Conservation (phyloP, 2,113 vertebrate species). For the Danio rerio region DNA sequence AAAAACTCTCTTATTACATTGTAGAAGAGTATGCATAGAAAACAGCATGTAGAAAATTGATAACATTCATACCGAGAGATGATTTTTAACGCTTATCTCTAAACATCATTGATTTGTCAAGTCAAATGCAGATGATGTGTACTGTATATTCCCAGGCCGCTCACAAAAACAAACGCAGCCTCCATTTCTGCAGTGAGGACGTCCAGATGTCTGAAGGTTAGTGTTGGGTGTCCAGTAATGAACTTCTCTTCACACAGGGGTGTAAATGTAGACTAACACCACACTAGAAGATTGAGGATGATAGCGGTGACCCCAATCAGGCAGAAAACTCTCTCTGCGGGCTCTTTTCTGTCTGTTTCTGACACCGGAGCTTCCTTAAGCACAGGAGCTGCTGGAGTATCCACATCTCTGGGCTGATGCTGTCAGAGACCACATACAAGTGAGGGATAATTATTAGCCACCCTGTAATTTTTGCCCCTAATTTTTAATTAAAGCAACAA, state of each 20-base stretch:
- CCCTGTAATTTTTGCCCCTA: no score
- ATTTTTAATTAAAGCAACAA: no score
- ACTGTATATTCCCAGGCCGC: background rate
- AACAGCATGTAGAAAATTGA: no score
- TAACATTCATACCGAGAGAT: no score
- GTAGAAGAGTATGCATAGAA: no score
- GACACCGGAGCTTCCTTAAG: background rate
- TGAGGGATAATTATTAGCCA: no score
- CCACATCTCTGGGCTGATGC: background rate
- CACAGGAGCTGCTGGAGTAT: no score
- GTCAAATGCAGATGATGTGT: background rate
- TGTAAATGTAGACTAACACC: conserved; percentile 48
- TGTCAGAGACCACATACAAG: background rate
- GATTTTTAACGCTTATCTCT: no score
- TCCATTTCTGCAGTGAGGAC: background rate
- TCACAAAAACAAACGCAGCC: background rate
- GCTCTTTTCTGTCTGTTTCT: background rate
- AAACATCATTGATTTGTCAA: background rate
- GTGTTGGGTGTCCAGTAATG: background rate
- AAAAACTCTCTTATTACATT: no score
- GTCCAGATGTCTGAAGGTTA: conserved; percentile 24
- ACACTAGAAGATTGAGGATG: conserved; percentile 46
- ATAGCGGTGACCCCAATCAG: conserved; percentile 14
- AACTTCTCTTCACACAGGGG: conserved; percentile 12
- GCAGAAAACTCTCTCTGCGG: background rate